phyloP scores from a whole-genome alignment of 2,113 vertebrate genomes.

The Embiotoca jacksoni region DNA sequence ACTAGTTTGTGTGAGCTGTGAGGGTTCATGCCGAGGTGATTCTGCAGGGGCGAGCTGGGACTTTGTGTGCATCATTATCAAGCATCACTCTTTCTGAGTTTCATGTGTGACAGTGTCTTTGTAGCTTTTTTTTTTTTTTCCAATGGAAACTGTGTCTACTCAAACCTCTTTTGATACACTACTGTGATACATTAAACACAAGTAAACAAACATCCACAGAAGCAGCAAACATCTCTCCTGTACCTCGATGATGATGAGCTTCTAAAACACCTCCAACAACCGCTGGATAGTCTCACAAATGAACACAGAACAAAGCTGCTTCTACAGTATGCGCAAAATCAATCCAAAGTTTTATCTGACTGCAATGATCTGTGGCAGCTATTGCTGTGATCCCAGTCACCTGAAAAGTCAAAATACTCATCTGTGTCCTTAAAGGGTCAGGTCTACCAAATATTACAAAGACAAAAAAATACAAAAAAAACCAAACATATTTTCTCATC shows the following conservation, averaged over 20 bases:
- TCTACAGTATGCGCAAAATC: background rate
- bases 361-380: background rate
- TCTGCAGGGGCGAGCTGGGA: background rate
- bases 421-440: background rate
- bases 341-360: background rate
- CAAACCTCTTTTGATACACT: no score
- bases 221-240: background rate
- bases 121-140: no score
- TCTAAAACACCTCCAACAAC: background rate
- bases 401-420: background rate
- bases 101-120: background rate
- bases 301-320: background rate
- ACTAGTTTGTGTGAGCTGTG: background rate
- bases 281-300: background rate
- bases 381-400: background rate
- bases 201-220: no score
- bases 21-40: slow-evolving; percentile 16
- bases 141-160: no score
- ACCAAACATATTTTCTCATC: no score
- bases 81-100: background rate
- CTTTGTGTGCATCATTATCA: background rate
- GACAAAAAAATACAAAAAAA: background rate
- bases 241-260: background rate
- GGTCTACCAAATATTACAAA: background rate
- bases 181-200: no score